Evolutionary conservation across 2,113 vertebrate genomes (phyloP).

Genomic region (Leptocoma aspasia): DNA sequence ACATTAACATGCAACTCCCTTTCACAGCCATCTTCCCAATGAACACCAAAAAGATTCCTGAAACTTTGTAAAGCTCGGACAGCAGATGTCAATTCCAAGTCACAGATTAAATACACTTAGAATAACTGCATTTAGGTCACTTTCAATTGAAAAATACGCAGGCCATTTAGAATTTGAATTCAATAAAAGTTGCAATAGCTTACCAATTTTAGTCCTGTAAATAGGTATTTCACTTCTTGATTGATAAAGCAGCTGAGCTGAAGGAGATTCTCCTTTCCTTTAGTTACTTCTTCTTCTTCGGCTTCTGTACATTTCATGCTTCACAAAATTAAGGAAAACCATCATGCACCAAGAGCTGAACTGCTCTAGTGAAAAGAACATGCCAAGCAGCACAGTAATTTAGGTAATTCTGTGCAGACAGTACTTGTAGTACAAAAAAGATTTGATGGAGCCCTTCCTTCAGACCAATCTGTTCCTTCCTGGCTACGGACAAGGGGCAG

Average conservation of each 20-base stretch:
- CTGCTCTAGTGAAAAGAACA: not conserved
- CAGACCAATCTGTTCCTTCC: not conserved
- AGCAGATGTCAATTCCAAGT: not conserved
- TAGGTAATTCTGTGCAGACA: not conserved
- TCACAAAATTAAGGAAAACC: constrained; percentile 71
- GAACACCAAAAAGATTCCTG: not conserved
- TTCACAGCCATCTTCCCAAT: not conserved
- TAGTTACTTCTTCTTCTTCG: constrained; percentile 92
- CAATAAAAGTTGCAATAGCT: not conserved
- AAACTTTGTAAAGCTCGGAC: not conserved
- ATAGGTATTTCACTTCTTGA: constrained; percentile 98
- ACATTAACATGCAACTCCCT: not conserved
- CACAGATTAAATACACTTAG: not conserved
- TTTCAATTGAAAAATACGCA: not conserved
- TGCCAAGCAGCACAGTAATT: not conserved
- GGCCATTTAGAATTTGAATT: not conserved
- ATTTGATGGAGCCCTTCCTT: not conserved
- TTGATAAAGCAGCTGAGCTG: constrained; percentile 99
- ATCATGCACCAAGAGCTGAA: constrained; percentile 3
- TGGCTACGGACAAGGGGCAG: not conserved
- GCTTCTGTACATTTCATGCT: constrained; percentile 99
- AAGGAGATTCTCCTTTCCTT: constrained; percentile 93
- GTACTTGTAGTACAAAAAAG: not conserved
- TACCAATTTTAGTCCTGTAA: constrained; percentile 95
- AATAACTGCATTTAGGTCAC: not conserved